Evolutionary conservation across 2,888 invertebrate genomes (phyloP), one percentile per base, ranked within the genome.

Genomic region (Cynaeus angustus): DNA sequence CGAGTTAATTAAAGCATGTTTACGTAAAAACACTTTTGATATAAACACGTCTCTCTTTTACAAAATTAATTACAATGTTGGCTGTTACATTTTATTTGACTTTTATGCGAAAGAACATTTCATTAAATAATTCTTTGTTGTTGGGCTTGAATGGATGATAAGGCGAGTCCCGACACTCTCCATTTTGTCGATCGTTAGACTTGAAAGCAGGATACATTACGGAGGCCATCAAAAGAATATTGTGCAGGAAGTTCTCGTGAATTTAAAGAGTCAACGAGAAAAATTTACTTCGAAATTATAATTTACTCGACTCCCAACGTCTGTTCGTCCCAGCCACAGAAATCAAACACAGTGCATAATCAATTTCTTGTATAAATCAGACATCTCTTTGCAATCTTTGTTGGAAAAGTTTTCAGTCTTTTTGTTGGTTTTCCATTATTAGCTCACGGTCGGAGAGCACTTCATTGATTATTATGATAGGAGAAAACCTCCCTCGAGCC

Each of bases 71-170:
- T 50, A 61, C 61, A 10, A 12, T 21, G 61, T 50, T 38, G 33
- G 50, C 50, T n/a, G 50, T 61, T 61, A 61, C 45, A 13, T 61
- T 61, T 61, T 61, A 61, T 61, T 50, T 48, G 45, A 58, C 58
- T 58, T 58, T 58, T 45, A 45, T 45, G 28, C 38, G 10, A 56
- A 7, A 10, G 30, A 13, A 48, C 46, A 16, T 59, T 59, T 59
- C 9, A 46, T 59, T 46, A 59, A 59, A 46, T 14, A n/a, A 48
- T 61, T 61, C 61, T 48, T 61, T 48, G 30, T 58, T 41, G 26
- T 28, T n/a, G 30, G 10, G 30, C 30, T 13, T 59, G 46, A 59
- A 48, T 38, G 61, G 46, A 1, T 50, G 61, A 48, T 50, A 59
- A 38, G 61, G 61, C 14, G 38, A 21, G 45, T 16, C 26, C 12